phyloP scores from a whole-genome alignment of 2,797 vertebrate species.

The Xenops minutus region DNA sequence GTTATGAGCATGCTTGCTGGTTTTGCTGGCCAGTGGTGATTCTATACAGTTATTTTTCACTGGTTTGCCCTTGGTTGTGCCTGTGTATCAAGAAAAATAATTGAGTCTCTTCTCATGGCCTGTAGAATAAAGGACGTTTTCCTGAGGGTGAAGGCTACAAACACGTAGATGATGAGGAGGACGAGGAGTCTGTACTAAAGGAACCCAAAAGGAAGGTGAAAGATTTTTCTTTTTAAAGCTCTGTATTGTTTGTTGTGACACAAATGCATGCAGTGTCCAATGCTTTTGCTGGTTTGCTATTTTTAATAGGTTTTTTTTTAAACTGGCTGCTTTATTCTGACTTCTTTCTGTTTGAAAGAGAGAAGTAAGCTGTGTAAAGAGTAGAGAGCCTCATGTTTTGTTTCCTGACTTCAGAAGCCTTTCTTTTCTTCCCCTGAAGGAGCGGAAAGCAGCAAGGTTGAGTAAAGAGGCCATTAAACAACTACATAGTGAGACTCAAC shows the following conservation, averaged over 20 bases:
- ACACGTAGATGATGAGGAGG: slow-evolving; percentile 45
- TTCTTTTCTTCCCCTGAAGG: slow-evolving; percentile 75
- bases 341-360: neutral
- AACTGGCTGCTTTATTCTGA: neutral
- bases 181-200: slow-evolving; percentile 41
- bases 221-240: neutral
- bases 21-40: neutral
- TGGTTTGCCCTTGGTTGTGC: neutral
- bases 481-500: slow-evolving; percentile 92
- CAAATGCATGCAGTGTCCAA: neutral
- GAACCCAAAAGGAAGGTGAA: slow-evolving; percentile 71
- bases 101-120: neutral
- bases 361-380: neutral
- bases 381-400: neutral
- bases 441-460: slow-evolving; percentile 89
- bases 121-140: slow-evolving; percentile 56
- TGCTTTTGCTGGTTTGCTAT: neutral
- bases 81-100: neutral
- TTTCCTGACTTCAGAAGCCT: slow-evolving; percentile 1
- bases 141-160: slow-evolving; percentile 39
- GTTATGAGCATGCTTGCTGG: neutral
- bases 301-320: neutral
- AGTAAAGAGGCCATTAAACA: slow-evolving; percentile 93
- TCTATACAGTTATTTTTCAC: neutral
- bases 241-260: neutral